These are phyloP conservation scores for Hystrix brachyura DNA, from an alignment of 2,113 vertebrate genomes.

Conservation along the genomic window DNA sequence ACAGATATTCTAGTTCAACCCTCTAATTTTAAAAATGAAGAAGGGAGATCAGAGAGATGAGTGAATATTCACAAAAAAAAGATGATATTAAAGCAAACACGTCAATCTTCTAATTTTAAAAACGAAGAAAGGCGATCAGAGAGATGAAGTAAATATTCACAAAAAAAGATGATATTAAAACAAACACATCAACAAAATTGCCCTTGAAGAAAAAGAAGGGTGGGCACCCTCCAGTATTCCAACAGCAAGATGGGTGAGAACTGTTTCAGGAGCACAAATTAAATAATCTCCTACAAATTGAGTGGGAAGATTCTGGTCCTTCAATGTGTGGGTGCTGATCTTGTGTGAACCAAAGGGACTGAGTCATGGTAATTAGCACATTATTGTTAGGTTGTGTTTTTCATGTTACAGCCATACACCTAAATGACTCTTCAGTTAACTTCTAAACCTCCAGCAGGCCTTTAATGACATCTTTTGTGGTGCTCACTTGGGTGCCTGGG, in stretches of 20 bases:
- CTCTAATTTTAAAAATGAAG: constrained; percentile 56
- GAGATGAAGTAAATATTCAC: not conserved
- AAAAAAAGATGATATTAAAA: not conserved
- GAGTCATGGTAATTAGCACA: constrained; percentile 69
- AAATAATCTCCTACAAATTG: constrained; percentile 20
- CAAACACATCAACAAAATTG: not conserved
- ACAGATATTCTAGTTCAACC: not conserved
- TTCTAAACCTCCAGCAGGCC: constrained; percentile 11
- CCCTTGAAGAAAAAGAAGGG: constrained; percentile 34
- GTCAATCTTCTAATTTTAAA: constrained; percentile 45
- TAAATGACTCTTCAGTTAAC: constrained; percentile 35
- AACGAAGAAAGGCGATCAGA: constrained; percentile 35
- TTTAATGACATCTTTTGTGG: constrained; percentile 52
- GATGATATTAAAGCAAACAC: not conserved
- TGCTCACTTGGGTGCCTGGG: not conserved
- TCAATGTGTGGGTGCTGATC: not conserved
- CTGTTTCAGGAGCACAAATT: constrained; percentile 10
- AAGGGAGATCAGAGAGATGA: not conserved
- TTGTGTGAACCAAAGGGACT: constrained; percentile 53
- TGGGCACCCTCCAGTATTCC: not conserved
- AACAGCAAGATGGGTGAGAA: not conserved
- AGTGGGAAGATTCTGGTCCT: constrained; percentile 51
- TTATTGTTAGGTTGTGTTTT: constrained; percentile 40
- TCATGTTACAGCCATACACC: constrained; percentile 49
- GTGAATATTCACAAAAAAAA: not conserved